Percentiles rank a stretch among this genome's conserved stretches.
phyloP scores from a whole-genome alignment of 2,888 invertebrate species.

The Embidobia sp. region DNA sequence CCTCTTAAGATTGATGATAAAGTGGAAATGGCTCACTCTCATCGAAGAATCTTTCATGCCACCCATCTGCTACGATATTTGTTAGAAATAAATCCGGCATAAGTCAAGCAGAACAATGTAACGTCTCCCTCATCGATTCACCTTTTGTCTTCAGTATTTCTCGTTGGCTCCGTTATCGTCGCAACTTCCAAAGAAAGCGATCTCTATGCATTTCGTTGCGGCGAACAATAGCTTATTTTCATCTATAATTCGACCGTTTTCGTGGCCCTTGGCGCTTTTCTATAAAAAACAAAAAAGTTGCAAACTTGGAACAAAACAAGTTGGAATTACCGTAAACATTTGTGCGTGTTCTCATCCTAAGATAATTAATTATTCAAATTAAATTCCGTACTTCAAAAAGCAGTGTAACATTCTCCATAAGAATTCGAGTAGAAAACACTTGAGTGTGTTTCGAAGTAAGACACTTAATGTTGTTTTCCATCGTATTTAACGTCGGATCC shows the following conservation, averaged over 20 bases:
- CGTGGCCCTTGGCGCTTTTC: constrained; percentile 8
- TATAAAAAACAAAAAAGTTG: neutral
- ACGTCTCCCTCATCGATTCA: constrained; percentile 49
- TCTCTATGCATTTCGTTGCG: constrained; percentile 18
- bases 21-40: constrained; percentile 43
- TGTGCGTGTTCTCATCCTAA: too few species aligned
- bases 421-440: too few species aligned
- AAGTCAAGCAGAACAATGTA: constrained; percentile 51
- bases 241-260: constrained; percentile 33
- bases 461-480: too few species aligned
- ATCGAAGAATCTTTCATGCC: constrained; percentile 44
- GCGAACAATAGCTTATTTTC: constrained; percentile 27
- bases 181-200: constrained; percentile 9
- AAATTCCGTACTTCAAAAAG: too few species aligned
- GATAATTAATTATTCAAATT: too few species aligned
- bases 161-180: constrained; percentile 25
- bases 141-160: constrained; percentile 45
- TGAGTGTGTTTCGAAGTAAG: too few species aligned
- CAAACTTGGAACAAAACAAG: neutral
- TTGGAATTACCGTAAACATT: too few species aligned
- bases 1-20: constrained; percentile 43
- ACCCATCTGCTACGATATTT: constrained; percentile 39
- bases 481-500: too few species aligned
- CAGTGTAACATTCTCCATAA: too few species aligned
- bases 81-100: constrained; percentile 50